Evolutionary conservation across 2,888 invertebrate species (phyloP).

Genomic region (Ryuthela nishihirai): DNA sequence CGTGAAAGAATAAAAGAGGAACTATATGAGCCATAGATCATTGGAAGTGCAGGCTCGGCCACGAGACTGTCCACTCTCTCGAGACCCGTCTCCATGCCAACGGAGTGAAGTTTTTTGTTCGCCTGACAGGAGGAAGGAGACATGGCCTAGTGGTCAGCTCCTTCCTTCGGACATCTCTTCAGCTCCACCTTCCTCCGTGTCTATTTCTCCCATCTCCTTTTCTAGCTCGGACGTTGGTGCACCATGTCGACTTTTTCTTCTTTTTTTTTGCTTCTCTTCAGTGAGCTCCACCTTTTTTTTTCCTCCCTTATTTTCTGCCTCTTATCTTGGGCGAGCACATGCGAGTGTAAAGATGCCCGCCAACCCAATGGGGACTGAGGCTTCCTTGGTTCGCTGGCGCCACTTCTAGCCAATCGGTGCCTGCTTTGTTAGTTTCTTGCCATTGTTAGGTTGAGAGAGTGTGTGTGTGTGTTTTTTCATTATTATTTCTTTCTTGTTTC

Average conservation of each 20-base stretch:
- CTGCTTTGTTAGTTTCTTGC: no score
- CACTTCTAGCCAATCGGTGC: no score
- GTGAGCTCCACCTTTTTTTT: no score
- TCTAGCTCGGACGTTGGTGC: no score
- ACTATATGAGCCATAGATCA: slow-evolving; percentile 39
- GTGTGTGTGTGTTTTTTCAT: background rate
- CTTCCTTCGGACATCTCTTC: slow-evolving; percentile 35
- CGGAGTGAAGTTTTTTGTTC: slow-evolving; percentile 36
- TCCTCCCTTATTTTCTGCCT: no score
- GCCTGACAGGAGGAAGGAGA: slow-evolving; percentile 38
- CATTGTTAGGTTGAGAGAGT: no score
- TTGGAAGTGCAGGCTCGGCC: slow-evolving; percentile 19
- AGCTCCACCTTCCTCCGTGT: slow-evolving; percentile 35
- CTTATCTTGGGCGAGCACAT: no score
- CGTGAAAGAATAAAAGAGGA: slow-evolving; percentile 35
- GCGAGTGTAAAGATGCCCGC: no score
- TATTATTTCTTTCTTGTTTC: slow-evolving; percentile 16
- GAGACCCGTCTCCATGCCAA: slow-evolving; percentile 30
- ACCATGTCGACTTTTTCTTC: no score
- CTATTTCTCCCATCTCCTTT: slow-evolving; percentile 26
- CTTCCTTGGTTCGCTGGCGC: no score
- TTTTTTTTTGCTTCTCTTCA: no score
- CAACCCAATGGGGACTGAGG: no score
- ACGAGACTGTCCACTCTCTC: slow-evolving; percentile 14
- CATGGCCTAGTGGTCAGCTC: slow-evolving; percentile 36